Evolutionary conservation across 64 coral and sea anemone genomes (phyloP), one percentile per base, ranked within the genome.

Genomic region (Montipora efflorescens): DNA sequence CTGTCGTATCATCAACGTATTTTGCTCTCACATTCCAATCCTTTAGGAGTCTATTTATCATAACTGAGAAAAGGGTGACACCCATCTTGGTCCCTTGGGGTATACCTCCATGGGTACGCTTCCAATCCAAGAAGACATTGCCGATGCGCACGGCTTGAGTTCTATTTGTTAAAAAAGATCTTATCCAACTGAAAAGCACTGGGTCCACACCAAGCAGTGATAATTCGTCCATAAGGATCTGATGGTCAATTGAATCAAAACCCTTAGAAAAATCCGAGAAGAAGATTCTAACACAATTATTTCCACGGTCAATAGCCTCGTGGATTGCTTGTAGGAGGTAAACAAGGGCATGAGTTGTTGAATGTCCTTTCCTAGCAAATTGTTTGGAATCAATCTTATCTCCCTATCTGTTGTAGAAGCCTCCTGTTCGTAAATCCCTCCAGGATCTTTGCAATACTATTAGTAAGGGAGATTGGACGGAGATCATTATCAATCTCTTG

Each of bases 391-490:
- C 68, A 53, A 93, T 94, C 8, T 73, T 89, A 25, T 59, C 83
- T 75, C 2, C n/a, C 46, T 45, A 87, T 19, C 3, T 93, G 48
- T 15, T 76, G 28, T 45, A 89, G 48, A 44, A 94, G 64, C 22
- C 85, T 79, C 49, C 18, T 89, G 53, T 59, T 76, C 15, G 92
- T 81, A 81, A 94, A 89, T 20, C 86, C 86, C 75, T 94, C 78
- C 51, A 82, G 59, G 69, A 94, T 68, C 58, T 93, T 88, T 45
- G 83, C 92, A 53, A 93, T 12, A 23, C 77, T 87, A 18, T 77
- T 82, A 12, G 85, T 94, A 13, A 94, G 83, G 7, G 92, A 67
- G 44, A 88, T 93, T 16, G 76, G 59, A 59, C 75, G 36, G 50
- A 94, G 12, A 47, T 94, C 90, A 43, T 3, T 81, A 21, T 94